Evolutionary conservation across 2,888 invertebrate species (phyloP).

Genomic region (Encarsia formosa): DNA sequence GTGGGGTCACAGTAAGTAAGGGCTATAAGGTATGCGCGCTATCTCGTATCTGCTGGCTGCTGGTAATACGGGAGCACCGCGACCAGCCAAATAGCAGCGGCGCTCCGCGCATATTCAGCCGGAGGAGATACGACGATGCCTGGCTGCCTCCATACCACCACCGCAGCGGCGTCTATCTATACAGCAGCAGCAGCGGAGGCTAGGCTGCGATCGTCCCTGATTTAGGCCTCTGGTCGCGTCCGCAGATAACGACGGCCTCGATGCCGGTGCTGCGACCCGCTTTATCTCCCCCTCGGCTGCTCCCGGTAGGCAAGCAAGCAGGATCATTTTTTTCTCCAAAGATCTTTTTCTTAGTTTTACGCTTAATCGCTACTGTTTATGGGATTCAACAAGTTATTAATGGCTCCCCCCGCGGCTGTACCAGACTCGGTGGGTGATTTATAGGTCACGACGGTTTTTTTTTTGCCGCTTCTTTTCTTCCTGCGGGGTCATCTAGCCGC

Average conservation of each 20-base stretch:
- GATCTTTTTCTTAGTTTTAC: too few relatives aligned
- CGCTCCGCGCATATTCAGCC: conserved; percentile 46
- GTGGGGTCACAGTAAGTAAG: too few relatives aligned
- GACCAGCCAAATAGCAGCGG: conserved; percentile 47
- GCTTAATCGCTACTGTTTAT: background rate
- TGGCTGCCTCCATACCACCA: conserved; percentile 34
- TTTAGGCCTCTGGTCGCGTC: conserved; percentile 43
- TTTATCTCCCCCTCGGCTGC: background rate
- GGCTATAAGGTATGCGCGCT: too few relatives aligned
- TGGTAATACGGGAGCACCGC: conserved; percentile 26
- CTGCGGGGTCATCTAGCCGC: background rate
- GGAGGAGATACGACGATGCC: conserved; percentile 34
- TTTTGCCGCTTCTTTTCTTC: background rate
- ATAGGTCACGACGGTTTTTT: conserved; percentile 20
- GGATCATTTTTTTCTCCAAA: too few relatives aligned
- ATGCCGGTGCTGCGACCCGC: too few relatives aligned
- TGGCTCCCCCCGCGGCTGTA: background rate
- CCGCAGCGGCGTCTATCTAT: background rate
- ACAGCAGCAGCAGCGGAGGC: too few relatives aligned
- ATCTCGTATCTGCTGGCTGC: conserved; percentile 47
- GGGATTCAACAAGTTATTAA: background rate
- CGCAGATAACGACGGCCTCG: conserved; percentile 45
- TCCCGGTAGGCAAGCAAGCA: background rate
- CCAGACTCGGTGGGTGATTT: conserved; percentile 6
- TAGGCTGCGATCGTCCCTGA: conserved; percentile 42